Conservation (phyloP, 2,888 invertebrate genomes). For the Nineta flava region DNA sequence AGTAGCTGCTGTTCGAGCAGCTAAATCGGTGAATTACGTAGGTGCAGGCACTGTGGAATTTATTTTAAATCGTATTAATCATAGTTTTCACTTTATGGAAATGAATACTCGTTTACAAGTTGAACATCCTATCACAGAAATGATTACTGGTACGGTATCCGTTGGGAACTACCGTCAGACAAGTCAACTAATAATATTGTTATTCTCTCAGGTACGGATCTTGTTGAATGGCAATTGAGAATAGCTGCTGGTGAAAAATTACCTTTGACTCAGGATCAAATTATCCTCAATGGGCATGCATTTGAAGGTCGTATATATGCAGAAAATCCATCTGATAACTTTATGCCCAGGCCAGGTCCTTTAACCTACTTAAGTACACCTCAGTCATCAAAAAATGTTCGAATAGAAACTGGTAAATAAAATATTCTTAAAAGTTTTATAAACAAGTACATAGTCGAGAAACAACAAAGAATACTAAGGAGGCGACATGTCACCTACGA, state of each 20-base stretch:
- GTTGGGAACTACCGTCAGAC: not conserved
- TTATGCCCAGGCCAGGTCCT: slow-evolving; percentile 88
- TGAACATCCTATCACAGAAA: slow-evolving; percentile 94
- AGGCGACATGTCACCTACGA: not conserved
- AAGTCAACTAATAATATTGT: not conserved
- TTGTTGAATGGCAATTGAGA: slow-evolving; percentile 95
- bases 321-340: slow-evolving; percentile 67
- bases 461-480: not conserved
- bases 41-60: slow-evolving; percentile 99
- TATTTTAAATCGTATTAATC: slow-evolving; percentile 71
- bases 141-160: slow-evolving; percentile 79
- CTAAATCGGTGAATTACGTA: slow-evolving; percentile 88
- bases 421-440: slow-evolving; percentile 12
- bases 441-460: not conserved
- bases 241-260: slow-evolving; percentile 79
- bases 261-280: slow-evolving; percentile 65
- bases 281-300: slow-evolving; percentile 68
- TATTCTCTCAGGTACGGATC: slow-evolving; percentile 48
- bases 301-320: slow-evolving; percentile 97
- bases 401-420: slow-evolving; percentile 59
- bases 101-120: slow-evolving; percentile 97
- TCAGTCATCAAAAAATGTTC: slow-evolving; percentile 38
- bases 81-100: slow-evolving; percentile 97
- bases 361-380: slow-evolving; percentile 66
- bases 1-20: slow-evolving; percentile 83